Conservation (phyloP, 2,113 vertebrate genomes). For the Scophthalmus maximus region DNA sequence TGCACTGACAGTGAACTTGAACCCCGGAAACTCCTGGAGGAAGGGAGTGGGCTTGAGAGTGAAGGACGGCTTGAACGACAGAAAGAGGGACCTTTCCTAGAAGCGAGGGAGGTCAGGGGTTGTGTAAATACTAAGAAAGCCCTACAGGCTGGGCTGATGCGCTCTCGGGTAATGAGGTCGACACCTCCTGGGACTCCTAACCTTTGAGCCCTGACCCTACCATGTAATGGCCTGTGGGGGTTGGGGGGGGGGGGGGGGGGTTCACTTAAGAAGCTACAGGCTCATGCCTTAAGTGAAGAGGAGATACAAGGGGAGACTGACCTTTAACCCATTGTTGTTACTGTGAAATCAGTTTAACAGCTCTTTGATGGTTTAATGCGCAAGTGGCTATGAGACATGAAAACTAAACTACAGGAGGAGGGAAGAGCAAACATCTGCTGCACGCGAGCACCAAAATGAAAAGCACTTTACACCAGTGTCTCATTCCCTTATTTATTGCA, state of each 20-base stretch:
- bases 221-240: slow-evolving; percentile 21
- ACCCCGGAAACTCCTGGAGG: slow-evolving; percentile 38
- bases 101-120: slow-evolving; percentile 61
- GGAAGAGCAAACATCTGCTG: slow-evolving; percentile 69
- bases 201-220: slow-evolving; percentile 55
- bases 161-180: slow-evolving; percentile 55
- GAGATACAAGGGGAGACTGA: slow-evolving; percentile 22
- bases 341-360: slow-evolving; percentile 9
- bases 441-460: slow-evolving; percentile 63
- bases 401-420: slow-evolving; percentile 42
- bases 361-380: not conserved
- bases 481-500: slow-evolving; percentile 79
- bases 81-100: slow-evolving; percentile 37
- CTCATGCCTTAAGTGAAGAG: slow-evolving; percentile 3
- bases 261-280: not conserved
- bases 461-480: slow-evolving; percentile 74
- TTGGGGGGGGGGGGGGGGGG: not conserved
- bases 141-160: slow-evolving; percentile 51
- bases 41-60: slow-evolving; percentile 27
- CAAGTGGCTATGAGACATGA: slow-evolving; percentile 24
- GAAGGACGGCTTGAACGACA: slow-evolving; percentile 21
- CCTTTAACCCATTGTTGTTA: slow-evolving; percentile 9
- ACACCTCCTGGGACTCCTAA: slow-evolving; percentile 62
- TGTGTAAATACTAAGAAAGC: slow-evolving; percentile 66
- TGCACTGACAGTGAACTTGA: slow-evolving; percentile 76